phyloP scores from a whole-genome alignment of 2,888 invertebrate genomes.

The Nasonovia ribisnigri region DNA sequence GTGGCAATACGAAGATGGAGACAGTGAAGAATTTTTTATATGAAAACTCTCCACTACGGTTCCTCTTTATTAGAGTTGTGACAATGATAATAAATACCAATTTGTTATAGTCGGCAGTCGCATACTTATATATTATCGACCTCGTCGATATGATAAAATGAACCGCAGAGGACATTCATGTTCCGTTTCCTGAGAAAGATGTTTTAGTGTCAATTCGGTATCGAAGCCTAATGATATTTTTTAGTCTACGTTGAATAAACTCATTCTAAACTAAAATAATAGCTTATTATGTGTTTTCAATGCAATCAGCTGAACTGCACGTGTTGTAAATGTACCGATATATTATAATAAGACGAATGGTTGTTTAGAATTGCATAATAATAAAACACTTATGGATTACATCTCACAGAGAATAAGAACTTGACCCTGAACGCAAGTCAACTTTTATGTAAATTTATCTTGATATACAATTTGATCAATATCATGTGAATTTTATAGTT shows the following conservation, averaged over 20 bases:
- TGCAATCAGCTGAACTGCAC: background rate
- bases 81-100: slow-evolving; percentile 42
- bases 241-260: background rate
- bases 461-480: background rate
- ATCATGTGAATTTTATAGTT: slow-evolving; percentile 18
- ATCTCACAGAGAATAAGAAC: background rate
- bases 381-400: background rate
- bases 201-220: background rate
- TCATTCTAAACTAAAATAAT: background rate
- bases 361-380: background rate
- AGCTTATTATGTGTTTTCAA: background rate
- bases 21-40: slow-evolving; percentile 27
- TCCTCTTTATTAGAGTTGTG: slow-evolving; percentile 17
- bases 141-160: slow-evolving; percentile 36
- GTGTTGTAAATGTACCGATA: background rate
- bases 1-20: background rate
- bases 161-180: slow-evolving; percentile 42
- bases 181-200: slow-evolving; percentile 51
- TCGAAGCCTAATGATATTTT: background rate
- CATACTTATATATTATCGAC: slow-evolving; percentile 26
- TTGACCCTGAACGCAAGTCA: slow-evolving; percentile 31
- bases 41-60: slow-evolving; percentile 32
- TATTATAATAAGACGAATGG: background rate
- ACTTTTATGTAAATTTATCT: slow-evolving; percentile 8
- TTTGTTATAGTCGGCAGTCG: slow-evolving; percentile 44